Evolutionary conservation across 2,888 invertebrate species (phyloP).

Genomic region (Spatulosminthurus flaviceps): DNA sequence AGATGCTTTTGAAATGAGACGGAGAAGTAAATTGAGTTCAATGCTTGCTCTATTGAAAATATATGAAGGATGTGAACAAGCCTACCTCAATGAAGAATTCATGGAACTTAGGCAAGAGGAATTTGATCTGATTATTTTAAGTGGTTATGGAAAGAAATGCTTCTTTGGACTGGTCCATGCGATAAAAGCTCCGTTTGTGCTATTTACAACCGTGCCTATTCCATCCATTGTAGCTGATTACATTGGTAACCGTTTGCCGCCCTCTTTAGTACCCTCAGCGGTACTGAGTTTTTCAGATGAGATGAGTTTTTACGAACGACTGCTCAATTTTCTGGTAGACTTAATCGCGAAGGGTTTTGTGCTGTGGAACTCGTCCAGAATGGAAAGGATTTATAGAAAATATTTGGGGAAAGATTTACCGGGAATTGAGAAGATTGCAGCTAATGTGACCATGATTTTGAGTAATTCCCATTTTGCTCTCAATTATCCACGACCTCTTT

Average conservation of each 20-base stretch:
- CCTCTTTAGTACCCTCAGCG: slow-evolving; percentile 70
- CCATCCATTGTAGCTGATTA: neutral
- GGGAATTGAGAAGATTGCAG: slow-evolving; percentile 53
- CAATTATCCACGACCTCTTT: slow-evolving; percentile 53
- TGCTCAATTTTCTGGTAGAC: neutral
- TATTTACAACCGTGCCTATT: slow-evolving; percentile 35
- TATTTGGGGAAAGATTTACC: neutral
- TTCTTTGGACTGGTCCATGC: slow-evolving; percentile 68
- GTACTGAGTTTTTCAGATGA: slow-evolving; percentile 68
- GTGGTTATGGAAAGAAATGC: slow-evolving; percentile 68
- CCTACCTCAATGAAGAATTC: slow-evolving; percentile 47
- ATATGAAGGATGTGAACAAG: too few species aligned
- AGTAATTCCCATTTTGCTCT: slow-evolving; percentile 61
- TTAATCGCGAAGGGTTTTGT: neutral
- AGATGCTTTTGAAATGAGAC: slow-evolving; percentile 46
- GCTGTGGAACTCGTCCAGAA: too few species aligned
- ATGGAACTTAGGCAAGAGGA: slow-evolving; percentile 39
- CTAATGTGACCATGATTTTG: slow-evolving; percentile 59
- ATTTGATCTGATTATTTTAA: slow-evolving; percentile 64
- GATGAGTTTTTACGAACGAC: slow-evolving; percentile 40
- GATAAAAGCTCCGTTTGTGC: slow-evolving; percentile 66
- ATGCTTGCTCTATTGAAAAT: too few species aligned
- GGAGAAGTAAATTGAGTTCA: too few species aligned
- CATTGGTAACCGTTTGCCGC: slow-evolving; percentile 18
- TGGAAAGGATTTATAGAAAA: neutral